Evolutionary conservation across 92 coral and sea anemone species (phyloP).

Genomic region (Umimayanthus kanabou): DNA sequence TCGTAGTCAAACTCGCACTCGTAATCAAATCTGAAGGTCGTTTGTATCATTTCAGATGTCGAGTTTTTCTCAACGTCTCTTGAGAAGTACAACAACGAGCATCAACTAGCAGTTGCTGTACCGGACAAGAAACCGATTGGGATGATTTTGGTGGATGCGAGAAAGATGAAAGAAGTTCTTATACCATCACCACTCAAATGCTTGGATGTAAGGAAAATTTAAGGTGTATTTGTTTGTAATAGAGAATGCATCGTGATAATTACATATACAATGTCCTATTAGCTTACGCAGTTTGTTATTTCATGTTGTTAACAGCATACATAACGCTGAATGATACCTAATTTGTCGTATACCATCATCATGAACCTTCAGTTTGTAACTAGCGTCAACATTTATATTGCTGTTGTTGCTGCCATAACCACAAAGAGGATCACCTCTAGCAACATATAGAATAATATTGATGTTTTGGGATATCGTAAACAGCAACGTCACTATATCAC

Average conservation of each 20-base stretch:
- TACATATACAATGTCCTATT: background rate
- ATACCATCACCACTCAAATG: slow-evolving; percentile 97
- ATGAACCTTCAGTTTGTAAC: background rate
- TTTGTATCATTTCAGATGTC: slow-evolving; percentile 62
- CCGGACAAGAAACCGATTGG: slow-evolving; percentile 91
- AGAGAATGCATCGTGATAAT: background rate
- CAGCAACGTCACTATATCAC: too few species aligned
- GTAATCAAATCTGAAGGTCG: too few species aligned
- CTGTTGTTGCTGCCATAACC: background rate
- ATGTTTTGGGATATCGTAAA: too few species aligned
- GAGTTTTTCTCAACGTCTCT: slow-evolving; percentile 88
- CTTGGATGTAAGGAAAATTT: slow-evolving; percentile 68
- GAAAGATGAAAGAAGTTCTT: slow-evolving; percentile 87
- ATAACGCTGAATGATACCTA: background rate
- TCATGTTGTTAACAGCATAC: too few species aligned
- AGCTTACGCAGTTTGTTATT: background rate
- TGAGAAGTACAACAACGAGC: slow-evolving; percentile 92
- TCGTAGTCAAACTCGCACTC: too few species aligned
- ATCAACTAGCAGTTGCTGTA: slow-evolving; percentile 83
- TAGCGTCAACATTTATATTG: background rate
- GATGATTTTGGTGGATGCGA: slow-evolving; percentile 90
- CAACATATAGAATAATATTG: background rate
- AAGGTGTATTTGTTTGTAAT: background rate
- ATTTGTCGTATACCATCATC: too few species aligned
- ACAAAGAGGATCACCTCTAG: background rate